phyloP scores from a whole-genome alignment of 2,113 vertebrate species.

The Castor canadensis region DNA sequence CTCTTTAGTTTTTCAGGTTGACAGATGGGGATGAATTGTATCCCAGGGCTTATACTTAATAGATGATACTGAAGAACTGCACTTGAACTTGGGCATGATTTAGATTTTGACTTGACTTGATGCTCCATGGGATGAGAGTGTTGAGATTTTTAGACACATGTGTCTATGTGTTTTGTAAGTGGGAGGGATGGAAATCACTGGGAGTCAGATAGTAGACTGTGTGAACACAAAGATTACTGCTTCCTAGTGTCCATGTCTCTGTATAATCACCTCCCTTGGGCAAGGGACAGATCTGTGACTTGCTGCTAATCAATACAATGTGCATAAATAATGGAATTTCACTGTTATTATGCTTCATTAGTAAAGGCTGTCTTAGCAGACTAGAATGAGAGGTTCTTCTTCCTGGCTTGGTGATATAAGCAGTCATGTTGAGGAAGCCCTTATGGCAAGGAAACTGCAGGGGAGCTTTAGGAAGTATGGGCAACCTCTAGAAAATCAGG shows the following conservation, averaged over 20 bases:
- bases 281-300: not conserved
- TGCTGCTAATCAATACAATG: not conserved
- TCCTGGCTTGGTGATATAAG: not conserved
- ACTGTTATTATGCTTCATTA: not conserved
- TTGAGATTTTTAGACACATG: not conserved
- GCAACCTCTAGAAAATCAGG: not conserved
- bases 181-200: not conserved
- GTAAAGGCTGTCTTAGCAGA: not conserved
- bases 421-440: not conserved
- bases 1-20: not conserved
- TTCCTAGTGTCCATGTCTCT: not conserved
- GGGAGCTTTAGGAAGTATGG: not conserved
- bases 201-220: not conserved
- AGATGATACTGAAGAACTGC: not conserved
- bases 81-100: not conserved
- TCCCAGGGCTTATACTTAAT: not conserved
- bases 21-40: not conserved
- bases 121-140: not conserved
- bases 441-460: not conserved
- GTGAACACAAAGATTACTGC: not conserved
- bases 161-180: not conserved
- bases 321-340: not conserved
- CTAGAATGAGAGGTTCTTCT: not conserved
- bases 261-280: not conserved
- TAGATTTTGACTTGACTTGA: not conserved